These are phyloP conservation scores for Chondrosia reniformis DNA, from an alignment of 37 sponge, comb jelly and placozoan species.

Conservation along the genomic window DNA sequence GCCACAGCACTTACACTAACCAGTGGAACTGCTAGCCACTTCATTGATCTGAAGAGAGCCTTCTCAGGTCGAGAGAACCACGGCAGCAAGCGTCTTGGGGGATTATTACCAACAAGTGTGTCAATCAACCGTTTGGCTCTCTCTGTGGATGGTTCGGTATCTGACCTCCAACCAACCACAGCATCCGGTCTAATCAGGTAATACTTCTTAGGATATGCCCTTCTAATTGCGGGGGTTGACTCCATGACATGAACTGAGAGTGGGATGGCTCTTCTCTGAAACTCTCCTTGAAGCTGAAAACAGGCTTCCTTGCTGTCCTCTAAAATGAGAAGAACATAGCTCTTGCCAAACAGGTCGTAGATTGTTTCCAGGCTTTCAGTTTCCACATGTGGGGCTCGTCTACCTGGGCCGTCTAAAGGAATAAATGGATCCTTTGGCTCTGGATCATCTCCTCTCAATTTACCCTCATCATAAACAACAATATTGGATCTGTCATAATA, in stretches of 20 bases:
- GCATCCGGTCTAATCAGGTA: conserved; percentile 14
- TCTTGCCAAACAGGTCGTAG: background rate
- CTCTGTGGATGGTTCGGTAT: background rate
- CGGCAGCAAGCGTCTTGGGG: too few relatives aligned
- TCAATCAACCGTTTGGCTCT: too few relatives aligned
- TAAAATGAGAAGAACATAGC: background rate
- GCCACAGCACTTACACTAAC: too few relatives aligned
- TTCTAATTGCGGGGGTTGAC: background rate
- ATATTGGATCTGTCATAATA: too few relatives aligned
- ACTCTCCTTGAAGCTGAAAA: too few relatives aligned
- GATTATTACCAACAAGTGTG: too few relatives aligned
- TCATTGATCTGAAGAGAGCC: too few relatives aligned
- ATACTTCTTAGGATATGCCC: background rate
- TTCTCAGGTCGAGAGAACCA: too few relatives aligned
- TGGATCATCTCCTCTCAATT: too few relatives aligned
- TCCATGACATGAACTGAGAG: background rate
- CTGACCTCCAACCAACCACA: conserved; percentile 11
- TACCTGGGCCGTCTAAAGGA: conserved; percentile 10
- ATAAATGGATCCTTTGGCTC: conserved; percentile 11
- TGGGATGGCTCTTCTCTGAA: too few relatives aligned
- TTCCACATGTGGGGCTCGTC: background rate
- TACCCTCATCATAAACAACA: too few relatives aligned
- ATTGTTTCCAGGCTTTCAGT: background rate
- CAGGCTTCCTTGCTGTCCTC: background rate
- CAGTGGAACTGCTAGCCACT: too few relatives aligned